phyloP scores from a whole-genome alignment of 2,888 invertebrate species.

The Clistopyga incitator region DNA sequence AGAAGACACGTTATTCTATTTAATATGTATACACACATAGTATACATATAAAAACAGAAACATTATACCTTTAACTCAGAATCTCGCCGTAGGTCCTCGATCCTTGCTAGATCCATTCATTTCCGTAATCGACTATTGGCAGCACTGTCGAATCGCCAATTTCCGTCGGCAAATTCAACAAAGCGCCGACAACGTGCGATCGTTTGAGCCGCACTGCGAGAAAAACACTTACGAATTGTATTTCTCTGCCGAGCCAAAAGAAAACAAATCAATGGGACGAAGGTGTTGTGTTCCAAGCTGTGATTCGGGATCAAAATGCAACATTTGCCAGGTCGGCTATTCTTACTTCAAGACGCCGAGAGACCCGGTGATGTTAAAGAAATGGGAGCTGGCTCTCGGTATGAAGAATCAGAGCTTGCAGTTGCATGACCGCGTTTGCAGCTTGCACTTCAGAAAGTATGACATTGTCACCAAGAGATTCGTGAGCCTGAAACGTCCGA shows the following conservation, averaged over 20 bases:
- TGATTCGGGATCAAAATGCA: conserved; percentile 53
- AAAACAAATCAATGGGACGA: conserved; percentile 48
- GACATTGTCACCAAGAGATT: conserved; percentile 58
- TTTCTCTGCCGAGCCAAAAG: background rate
- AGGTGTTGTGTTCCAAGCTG: conserved; percentile 61
- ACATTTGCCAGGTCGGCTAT: conserved; percentile 49
- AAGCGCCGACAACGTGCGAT: background rate
- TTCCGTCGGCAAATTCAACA: background rate
- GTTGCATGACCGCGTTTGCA: conserved; percentile 57
- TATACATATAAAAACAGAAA: too few relatives aligned
- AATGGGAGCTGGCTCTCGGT: conserved; percentile 59
- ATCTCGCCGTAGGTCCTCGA: too few relatives aligned
- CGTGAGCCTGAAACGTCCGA: conserved; percentile 55
- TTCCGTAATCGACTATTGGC: conserved; percentile 27
- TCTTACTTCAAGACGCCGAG: conserved; percentile 56
- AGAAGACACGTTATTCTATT: too few relatives aligned
- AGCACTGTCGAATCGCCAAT: conserved; percentile 40
- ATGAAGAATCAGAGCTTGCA: conserved; percentile 38
- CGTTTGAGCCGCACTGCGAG: background rate
- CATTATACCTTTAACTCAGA: too few relatives aligned
- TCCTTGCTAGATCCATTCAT: background rate
- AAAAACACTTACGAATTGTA: background rate
- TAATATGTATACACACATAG: too few relatives aligned
- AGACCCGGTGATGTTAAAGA: conserved; percentile 42
- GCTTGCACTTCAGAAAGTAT: conserved; percentile 48